Percentiles rank a stretch among this genome's conserved stretches.
phyloP scores from a whole-genome alignment of 2,888 invertebrate genomes.

The Melanostoma scalare region DNA sequence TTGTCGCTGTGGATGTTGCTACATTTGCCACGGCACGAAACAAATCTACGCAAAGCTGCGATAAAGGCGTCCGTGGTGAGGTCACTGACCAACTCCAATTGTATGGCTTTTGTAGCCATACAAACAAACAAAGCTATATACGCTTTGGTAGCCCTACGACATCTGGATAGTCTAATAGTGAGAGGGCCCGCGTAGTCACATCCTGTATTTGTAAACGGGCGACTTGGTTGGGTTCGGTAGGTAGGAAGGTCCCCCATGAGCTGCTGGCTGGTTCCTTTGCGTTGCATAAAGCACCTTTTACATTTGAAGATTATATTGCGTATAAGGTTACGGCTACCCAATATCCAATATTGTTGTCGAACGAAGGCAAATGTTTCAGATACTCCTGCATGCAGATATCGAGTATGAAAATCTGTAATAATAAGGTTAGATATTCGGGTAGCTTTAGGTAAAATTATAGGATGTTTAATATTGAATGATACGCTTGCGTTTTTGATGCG shows the following conservation, averaged over 20 bases:
- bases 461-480: constrained; percentile 38
- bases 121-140: constrained; percentile 60
- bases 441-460: constrained; percentile 40
- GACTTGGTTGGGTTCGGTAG: constrained; percentile 11
- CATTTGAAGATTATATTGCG: constrained; percentile 42
- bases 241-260: constrained; percentile 55
- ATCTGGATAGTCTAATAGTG: constrained; percentile 37
- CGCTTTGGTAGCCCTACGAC: constrained; percentile 33
- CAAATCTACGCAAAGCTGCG: constrained; percentile 55
- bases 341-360: constrained; percentile 57
- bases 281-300: constrained; percentile 56
- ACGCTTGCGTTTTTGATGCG: constrained; percentile 14
- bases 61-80: constrained; percentile 59
- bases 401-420: constrained; percentile 24
- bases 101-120: constrained; percentile 57
- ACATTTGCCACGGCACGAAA: constrained; percentile 48
- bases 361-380: constrained; percentile 37
- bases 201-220: constrained; percentile 40
- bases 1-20: constrained; percentile 55
- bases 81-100: constrained; percentile 50
- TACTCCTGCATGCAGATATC: constrained; percentile 40
- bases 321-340: constrained; percentile 46
- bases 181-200: constrained; percentile 53
- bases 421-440: constrained; percentile 30
- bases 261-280: constrained; percentile 30